Conservation (phyloP, 2,797 vertebrate species). For the Dendrocincla fuliginosa region DNA sequence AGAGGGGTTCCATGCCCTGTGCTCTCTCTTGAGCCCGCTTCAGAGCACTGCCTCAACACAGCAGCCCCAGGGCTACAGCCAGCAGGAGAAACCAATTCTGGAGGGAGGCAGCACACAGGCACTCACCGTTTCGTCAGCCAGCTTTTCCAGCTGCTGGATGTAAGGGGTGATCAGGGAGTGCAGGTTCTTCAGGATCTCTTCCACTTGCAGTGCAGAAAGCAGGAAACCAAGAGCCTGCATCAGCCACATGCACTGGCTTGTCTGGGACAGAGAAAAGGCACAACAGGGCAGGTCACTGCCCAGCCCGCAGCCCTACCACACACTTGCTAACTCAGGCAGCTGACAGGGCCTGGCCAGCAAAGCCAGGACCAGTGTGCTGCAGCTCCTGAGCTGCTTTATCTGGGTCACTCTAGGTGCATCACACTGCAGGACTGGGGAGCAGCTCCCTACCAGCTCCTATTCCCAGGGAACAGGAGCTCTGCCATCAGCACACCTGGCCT, state of each 20-base stretch:
- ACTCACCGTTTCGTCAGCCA: constrained; percentile 94
- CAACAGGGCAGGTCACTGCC: constrained; percentile 25
- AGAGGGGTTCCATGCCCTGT: background rate
- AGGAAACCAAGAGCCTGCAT: constrained; percentile 99
- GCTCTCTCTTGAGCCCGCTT: background rate
- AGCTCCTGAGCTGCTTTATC: background rate
- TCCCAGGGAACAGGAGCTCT: background rate
- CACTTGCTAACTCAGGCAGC: background rate
- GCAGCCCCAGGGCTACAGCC: background rate
- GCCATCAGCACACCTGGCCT: background rate
- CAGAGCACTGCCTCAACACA: background rate
- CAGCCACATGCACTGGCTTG: constrained; percentile 99
- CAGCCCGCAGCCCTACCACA: background rate
- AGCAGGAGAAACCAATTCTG: background rate
- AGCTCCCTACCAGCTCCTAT: background rate
- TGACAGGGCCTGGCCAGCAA: background rate
- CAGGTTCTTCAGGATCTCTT: constrained; percentile 96
- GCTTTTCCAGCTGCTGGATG: constrained; percentile 97
- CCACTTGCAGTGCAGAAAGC: constrained; percentile 95
- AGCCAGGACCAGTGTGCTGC: background rate
- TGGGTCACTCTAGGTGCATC: background rate
- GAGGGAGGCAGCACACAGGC: background rate
- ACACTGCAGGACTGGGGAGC: background rate
- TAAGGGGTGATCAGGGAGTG: constrained; percentile 98
- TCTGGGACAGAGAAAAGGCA: constrained; percentile 76